Conservation (phyloP, 2,888 invertebrate genomes). For the Pachymerium ferrugineum region DNA sequence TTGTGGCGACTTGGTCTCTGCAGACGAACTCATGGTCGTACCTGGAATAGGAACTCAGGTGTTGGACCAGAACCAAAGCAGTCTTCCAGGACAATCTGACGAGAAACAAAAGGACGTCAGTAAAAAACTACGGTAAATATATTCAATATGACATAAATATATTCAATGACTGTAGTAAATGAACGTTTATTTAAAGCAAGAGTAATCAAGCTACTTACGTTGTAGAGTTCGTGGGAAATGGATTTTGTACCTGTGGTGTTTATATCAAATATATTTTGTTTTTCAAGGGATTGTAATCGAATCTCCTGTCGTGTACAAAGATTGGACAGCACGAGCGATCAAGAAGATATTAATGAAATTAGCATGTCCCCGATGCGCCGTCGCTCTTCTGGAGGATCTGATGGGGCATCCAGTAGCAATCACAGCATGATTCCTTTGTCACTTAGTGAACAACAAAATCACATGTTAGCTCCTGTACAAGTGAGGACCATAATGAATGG, state of each 20-base stretch:
- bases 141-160: background rate
- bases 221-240: too few species aligned
- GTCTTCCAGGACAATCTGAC: conserved; percentile 29
- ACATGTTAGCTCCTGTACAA: background rate
- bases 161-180: background rate
- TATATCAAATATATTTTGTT: too few species aligned
- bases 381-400: background rate
- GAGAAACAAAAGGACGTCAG: background rate
- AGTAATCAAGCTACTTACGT: too few species aligned
- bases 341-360: conserved; percentile 8
- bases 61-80: conserved; percentile 43
- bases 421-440: background rate
- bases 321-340: background rate
- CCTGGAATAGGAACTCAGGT: conserved; percentile 45
- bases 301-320: background rate
- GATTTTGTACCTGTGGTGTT: too few species aligned
- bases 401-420: background rate
- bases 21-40: conserved; percentile 44
- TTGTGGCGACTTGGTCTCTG: conserved; percentile 43
- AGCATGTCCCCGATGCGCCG: background rate
- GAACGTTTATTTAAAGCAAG: background rate
- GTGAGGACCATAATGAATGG: conserved; percentile 27
- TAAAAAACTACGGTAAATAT: background rate
- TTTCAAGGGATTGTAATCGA: background rate
- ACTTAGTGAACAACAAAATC: background rate